Conservation (phyloP, 2,797 vertebrate genomes). For the Oceanodroma leucorhoa region DNA sequence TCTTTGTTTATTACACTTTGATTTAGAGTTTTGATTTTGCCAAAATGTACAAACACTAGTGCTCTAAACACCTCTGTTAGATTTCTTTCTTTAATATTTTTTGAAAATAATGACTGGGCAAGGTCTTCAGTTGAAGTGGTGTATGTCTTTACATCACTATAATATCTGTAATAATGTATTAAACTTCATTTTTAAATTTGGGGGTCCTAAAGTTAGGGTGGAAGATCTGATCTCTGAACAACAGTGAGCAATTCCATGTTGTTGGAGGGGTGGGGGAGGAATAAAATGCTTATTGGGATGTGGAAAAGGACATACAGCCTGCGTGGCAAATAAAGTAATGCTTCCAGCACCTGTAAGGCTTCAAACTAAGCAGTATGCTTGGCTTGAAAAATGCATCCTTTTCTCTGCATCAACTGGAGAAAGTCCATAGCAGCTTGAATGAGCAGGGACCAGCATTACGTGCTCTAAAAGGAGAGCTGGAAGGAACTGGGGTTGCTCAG, state of each 20-base stretch:
- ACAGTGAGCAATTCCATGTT: background rate
- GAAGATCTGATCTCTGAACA: background rate
- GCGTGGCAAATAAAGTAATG: background rate
- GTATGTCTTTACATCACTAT: background rate
- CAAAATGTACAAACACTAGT: background rate
- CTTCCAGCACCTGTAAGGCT: background rate
- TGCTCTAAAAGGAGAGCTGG: background rate
- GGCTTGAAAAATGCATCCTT: background rate
- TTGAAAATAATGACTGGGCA: background rate
- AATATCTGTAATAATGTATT: background rate
- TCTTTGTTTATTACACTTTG: background rate
- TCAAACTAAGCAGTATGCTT: background rate
- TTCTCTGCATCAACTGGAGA: background rate
- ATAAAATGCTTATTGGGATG: background rate
- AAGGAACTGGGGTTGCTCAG: background rate
- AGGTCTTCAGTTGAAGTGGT: background rate
- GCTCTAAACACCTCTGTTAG: background rate
- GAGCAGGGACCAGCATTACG: rapidly evolving
- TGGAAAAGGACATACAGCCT: background rate
- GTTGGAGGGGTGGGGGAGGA: background rate
- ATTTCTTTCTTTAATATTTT: background rate
- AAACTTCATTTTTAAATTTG: background rate
- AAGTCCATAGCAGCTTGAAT: background rate
- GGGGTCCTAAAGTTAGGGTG: background rate
- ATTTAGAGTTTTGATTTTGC: background rate